phyloP scores from a whole-genome alignment of 2,888 invertebrate species.

The Ichneumoninae sp. region DNA sequence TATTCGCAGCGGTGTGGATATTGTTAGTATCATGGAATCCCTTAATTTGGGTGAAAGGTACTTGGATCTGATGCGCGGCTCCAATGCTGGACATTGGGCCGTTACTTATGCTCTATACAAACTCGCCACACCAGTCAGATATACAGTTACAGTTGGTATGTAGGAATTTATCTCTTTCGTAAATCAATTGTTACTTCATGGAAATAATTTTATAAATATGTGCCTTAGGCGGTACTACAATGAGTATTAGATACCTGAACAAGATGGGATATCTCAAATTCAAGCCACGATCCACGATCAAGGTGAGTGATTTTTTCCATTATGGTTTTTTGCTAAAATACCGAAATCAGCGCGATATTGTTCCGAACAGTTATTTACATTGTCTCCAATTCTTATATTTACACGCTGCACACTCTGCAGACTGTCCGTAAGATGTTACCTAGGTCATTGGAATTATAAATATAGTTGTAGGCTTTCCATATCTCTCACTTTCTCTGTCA shows the following conservation, averaged over 20 bases:
- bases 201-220: not conserved
- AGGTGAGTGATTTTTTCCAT: slow-evolving; percentile 51
- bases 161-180: slow-evolving; percentile 7
- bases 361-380: not conserved
- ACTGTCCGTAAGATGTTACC: slow-evolving; percentile 70
- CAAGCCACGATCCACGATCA: slow-evolving; percentile 59
- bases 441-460: slow-evolving; percentile 68
- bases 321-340: slow-evolving; percentile 18
- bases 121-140: slow-evolving; percentile 94
- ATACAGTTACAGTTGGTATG: slow-evolving; percentile 95
- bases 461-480: slow-evolving; percentile 39
- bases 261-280: slow-evolving; percentile 91
- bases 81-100: slow-evolving; percentile 95
- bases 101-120: slow-evolving; percentile 97
- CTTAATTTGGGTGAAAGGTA: slow-evolving; percentile 92
- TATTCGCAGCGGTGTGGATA: slow-evolving; percentile 93
- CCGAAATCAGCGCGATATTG: slow-evolving; percentile 40
- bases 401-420: slow-evolving; percentile 73
- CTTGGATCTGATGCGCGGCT: slow-evolving; percentile 90
- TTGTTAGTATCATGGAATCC: slow-evolving; percentile 91
- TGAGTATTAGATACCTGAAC: slow-evolving; percentile 92
- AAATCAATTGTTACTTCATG: not conserved
- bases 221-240: slow-evolving; percentile 91
- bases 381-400: slow-evolving; percentile 63
- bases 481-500: not conserved